phyloP scores from a whole-genome alignment of 1,140 invertebrate genomes.

The Aphelinus atriplicis region DNA sequence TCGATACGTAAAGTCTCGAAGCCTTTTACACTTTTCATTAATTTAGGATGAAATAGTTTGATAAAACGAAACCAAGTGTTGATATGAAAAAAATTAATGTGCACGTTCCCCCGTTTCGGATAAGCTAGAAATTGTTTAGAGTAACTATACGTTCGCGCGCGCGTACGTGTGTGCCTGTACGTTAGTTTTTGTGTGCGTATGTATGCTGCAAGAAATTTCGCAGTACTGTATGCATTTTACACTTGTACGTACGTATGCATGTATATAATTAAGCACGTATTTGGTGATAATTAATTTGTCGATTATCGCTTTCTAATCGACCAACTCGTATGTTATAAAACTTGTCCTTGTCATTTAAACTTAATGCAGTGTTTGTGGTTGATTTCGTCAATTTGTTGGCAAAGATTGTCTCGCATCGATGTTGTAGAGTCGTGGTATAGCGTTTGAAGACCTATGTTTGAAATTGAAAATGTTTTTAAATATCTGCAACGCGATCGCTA shows the following conservation, averaged over 20 bases:
- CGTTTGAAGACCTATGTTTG: too few relatives aligned
- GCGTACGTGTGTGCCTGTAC: not conserved
- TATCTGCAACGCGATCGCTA: too few relatives aligned
- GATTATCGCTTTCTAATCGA: constrained; percentile 19
- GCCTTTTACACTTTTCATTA: too few relatives aligned
- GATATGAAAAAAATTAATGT: not conserved
- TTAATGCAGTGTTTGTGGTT: constrained; percentile 1
- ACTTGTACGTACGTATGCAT: constrained; percentile 18
- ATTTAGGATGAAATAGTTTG: too few relatives aligned
- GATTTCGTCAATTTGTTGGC: not conserved
- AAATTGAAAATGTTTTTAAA: too few relatives aligned
- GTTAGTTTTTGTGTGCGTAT: constrained; percentile 10
- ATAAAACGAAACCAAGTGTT: too few relatives aligned
- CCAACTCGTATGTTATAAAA: constrained; percentile 7
- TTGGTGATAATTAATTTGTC: not conserved
- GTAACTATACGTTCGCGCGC: not conserved
- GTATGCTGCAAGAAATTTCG: not conserved
- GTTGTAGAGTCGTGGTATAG: not conserved
- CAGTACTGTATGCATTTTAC: constrained; percentile 10
- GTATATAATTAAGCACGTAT: not conserved
- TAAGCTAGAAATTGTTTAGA: not conserved
- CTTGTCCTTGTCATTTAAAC: constrained; percentile 10
- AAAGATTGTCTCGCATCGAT: constrained; percentile 7
- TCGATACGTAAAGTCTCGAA: too few relatives aligned
- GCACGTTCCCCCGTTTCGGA: constrained; percentile 8